Conservation (phyloP, 2,888 invertebrate genomes). For the Drosophila mimica region DNA sequence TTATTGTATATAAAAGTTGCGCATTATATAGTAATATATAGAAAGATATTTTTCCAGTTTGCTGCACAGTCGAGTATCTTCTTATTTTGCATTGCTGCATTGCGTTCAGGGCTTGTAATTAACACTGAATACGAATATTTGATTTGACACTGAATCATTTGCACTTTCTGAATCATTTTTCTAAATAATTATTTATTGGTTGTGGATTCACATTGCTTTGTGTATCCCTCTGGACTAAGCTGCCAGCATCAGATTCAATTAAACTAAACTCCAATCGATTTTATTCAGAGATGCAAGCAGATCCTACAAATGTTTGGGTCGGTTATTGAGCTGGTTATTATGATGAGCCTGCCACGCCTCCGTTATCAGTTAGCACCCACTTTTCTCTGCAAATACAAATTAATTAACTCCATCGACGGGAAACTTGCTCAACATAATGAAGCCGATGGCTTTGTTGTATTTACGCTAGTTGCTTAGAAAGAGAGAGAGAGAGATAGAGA, state of each 20-base stretch:
- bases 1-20: neutral
- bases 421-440: conserved; percentile 19
- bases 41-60: neutral
- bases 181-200: neutral
- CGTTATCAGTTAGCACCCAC: neutral
- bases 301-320: conserved; percentile 21
- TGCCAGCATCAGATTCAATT: conserved; percentile 6
- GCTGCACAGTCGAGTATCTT: neutral
- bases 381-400: conserved; percentile 61
- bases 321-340: conserved; percentile 19
- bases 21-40: neutral
- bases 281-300: conserved; percentile 1
- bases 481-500: neutral
- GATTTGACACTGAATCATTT: neutral
- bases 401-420: conserved; percentile 67
- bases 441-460: conserved; percentile 27
- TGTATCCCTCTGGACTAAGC: neutral
- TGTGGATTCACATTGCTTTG: neutral
- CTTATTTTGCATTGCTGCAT: neutral
- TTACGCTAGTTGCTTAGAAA: conserved; percentile 3
- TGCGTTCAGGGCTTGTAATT: neutral
- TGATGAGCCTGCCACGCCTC: conserved; percentile 27
- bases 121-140: neutral
- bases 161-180: neutral
- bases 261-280: conserved; percentile 13